Evolutionary conservation across 2,888 invertebrate species (phyloP), one percentile per base, ranked within the genome.

Genomic region (Xylophagus ater): DNA sequence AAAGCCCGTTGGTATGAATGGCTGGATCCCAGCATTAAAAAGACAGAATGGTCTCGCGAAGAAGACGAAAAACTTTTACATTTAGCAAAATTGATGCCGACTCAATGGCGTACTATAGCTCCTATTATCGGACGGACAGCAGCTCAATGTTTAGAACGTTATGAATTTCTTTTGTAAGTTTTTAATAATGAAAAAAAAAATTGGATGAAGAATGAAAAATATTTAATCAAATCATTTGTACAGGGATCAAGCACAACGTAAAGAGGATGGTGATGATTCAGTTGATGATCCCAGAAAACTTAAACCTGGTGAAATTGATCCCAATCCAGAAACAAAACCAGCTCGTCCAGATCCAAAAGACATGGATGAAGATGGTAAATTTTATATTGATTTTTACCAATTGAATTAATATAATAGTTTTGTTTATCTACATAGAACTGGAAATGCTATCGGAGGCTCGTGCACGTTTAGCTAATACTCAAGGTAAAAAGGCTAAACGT

Each of bases 1-100:
- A 98, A 98, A 66, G 94, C 96, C 13, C 78, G 97, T 50, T 97
- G 96, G 97, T 96, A 90, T 63, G 98, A 99, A 58, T 99, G 98
- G 98, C 67, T 99, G 49, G 98, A 98, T 68, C 98, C 98, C 0
- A 93, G 94, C 60, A 98, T 98, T 55, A 98, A 99, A 65, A 98
- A 98, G 66, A 99, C 98, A 0, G 98, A 98, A 73, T 98, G 98
- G 98, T 94, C 94, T 10, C 73, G 96, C 30, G 98, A 98, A 59
- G 98, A 99, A 64, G 98, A 98, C 62, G 98, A 98, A 60, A 97
- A 96, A 62, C 69, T 99, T 13, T 69, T 98, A 18, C 97, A 98
- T 68, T 69, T 98, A 59, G 97, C 97, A 36, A 98, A 98, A 67
- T 66, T 98, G 49, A 97, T 99, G 97, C 98, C 98, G 0, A 98